A percentile compares a stretch with the other conserved stretches of the same genome.
These are phyloP conservation scores for roundworm (Caenorhabditis elegans) DNA, from an alignment of 1,140 invertebrate species.

Conservation along the genomic window WBcel235 BX284602.5:10438501-10439000, in stretches of 20 bases:
- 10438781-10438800: conserved; percentile 24
- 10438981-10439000: conserved; percentile 1
- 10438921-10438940: not conserved
- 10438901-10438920: conserved; percentile 3
- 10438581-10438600: conserved; percentile 57
- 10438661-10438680: conserved; percentile 65
- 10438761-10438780: conserved; percentile 54
- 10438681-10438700: conserved; percentile 59
- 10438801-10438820: conserved; percentile 42
- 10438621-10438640: conserved; percentile 61
- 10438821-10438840: conserved; percentile 31
- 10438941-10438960: conserved; percentile 12
- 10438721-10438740: not conserved
- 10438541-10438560: conserved; percentile 62
- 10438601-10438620: conserved; percentile 58
- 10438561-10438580: conserved; percentile 56
- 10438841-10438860: conserved; percentile 31
- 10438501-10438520: conserved; percentile 62
- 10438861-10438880: conserved; percentile 27
- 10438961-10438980: conserved; percentile 9
- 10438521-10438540: conserved; percentile 61
- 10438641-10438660: conserved; percentile 63
- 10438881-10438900: not conserved
- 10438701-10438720: conserved; percentile 51
- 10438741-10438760: not conserved